Evolutionary conservation across 2,113 vertebrate species (phyloP).

Genomic region (Cavia aperea): DNA sequence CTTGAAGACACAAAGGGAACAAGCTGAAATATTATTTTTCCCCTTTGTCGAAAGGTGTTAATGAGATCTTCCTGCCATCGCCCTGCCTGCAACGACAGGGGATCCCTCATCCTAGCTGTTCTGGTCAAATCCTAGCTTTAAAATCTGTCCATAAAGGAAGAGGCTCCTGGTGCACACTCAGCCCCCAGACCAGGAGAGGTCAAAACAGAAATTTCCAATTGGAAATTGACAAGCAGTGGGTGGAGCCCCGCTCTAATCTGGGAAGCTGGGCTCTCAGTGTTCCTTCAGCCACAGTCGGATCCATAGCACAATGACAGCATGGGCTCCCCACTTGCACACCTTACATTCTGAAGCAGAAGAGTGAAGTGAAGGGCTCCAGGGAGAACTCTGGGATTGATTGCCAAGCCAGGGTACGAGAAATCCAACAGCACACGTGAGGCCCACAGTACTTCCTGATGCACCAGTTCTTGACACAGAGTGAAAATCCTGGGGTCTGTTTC

Average conservation of each 20-base stretch:
- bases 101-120: constrained; percentile 15
- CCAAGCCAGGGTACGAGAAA: background rate
- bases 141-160: background rate
- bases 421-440: background rate
- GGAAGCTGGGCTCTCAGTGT: background rate
- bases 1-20: constrained; percentile 68
- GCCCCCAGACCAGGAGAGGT: background rate
- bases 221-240: background rate
- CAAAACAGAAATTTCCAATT: background rate
- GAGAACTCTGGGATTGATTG: background rate
- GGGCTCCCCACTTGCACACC: background rate
- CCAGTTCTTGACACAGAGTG: background rate
- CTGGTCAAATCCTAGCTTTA: constrained; percentile 36
- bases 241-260: background rate
- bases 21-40: constrained; percentile 63
- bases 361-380: background rate
- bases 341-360: background rate
- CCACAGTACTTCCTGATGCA: rapidly evolving
- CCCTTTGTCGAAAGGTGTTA: constrained; percentile 67
- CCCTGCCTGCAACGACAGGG: constrained; percentile 39
- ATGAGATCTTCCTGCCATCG: constrained; percentile 69
- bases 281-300: background rate
- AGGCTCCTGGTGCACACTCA: background rate
- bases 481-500: background rate
- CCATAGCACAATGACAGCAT: rapidly evolving